Conservation (phyloP, 1,140 invertebrate genomes). For the Neodiprion pinetum region DNA sequence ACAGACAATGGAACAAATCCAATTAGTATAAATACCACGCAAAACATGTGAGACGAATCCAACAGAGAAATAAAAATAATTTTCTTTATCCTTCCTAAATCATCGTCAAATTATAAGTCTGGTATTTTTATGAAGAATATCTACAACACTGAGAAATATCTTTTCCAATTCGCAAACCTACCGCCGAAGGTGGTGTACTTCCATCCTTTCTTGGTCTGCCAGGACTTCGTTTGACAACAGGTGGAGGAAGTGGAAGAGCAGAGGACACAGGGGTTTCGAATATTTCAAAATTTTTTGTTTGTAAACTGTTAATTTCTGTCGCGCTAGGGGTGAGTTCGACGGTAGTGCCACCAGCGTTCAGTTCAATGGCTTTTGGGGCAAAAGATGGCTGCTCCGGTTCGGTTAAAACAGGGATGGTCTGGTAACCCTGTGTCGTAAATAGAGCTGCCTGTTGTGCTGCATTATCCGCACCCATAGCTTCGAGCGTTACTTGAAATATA, state of each 20-base stretch:
- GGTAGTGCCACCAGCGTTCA: background rate
- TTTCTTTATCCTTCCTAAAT: no score
- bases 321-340: background rate
- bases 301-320: background rate
- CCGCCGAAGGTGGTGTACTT: constrained; percentile 22
- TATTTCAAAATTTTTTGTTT: background rate
- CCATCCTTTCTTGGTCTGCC: constrained; percentile 43
- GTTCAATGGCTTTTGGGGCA: background rate
- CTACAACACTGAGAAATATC: constrained; percentile 9
- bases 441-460: constrained; percentile 17
- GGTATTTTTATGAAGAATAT: no score
- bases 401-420: background rate
- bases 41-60: background rate
- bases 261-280: constrained; percentile 17
- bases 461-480: constrained; percentile 15
- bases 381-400: background rate
- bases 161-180: constrained; percentile 13
- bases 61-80: background rate
- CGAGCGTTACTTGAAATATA: constrained; percentile 39
- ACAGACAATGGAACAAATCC: background rate
- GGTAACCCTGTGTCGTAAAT: constrained; percentile 13
- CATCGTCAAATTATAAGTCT: no score
- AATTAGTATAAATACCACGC: background rate
- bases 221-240: constrained; percentile 29
- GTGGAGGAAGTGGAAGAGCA: background rate